phyloP scores from a whole-genome alignment of 2,888 invertebrate genomes.

The Trichacis sp. region DNA sequence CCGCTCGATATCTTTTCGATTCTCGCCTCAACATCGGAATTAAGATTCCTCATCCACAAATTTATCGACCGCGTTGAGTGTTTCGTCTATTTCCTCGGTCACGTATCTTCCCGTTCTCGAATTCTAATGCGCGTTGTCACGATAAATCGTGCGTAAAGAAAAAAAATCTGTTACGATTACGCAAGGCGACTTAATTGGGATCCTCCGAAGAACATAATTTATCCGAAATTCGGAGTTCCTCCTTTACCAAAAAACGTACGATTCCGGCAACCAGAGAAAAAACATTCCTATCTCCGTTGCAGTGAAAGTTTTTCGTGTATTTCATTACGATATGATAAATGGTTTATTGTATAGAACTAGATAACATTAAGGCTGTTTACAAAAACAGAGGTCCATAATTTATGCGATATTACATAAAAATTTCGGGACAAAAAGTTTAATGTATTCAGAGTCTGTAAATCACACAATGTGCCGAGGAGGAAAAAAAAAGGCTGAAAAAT shows the following conservation, averaged over 20 bases:
- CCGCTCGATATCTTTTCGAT: slow-evolving; percentile 31
- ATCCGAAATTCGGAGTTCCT: slow-evolving; percentile 26
- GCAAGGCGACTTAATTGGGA: slow-evolving; percentile 51
- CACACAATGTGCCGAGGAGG: neutral
- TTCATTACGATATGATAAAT: slow-evolving; percentile 26
- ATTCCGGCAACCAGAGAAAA: neutral
- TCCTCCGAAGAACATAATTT: slow-evolving; percentile 49
- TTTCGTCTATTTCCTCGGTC: slow-evolving; percentile 35
- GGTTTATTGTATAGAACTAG: slow-evolving; percentile 33
- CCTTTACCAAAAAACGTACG: slow-evolving; percentile 13
- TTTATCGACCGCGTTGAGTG: slow-evolving; percentile 37
- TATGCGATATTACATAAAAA: neutral
- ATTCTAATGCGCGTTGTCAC: slow-evolving; percentile 42
- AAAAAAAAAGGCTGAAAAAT: too few relatives aligned
- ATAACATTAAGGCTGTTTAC: slow-evolving; percentile 13
- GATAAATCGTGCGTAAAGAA: slow-evolving; percentile 29
- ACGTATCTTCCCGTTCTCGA: slow-evolving; percentile 31
- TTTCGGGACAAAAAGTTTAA: neutral
- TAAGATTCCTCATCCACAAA: slow-evolving; percentile 38
- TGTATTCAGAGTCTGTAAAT: neutral
- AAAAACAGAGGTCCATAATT: neutral
- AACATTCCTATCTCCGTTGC: neutral
- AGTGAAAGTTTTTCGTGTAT: neutral
- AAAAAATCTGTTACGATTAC: slow-evolving; percentile 43
- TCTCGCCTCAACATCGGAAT: slow-evolving; percentile 35